phyloP scores from a whole-genome alignment of 2,797 vertebrate species.

The Oryzias sinensis region DNA sequence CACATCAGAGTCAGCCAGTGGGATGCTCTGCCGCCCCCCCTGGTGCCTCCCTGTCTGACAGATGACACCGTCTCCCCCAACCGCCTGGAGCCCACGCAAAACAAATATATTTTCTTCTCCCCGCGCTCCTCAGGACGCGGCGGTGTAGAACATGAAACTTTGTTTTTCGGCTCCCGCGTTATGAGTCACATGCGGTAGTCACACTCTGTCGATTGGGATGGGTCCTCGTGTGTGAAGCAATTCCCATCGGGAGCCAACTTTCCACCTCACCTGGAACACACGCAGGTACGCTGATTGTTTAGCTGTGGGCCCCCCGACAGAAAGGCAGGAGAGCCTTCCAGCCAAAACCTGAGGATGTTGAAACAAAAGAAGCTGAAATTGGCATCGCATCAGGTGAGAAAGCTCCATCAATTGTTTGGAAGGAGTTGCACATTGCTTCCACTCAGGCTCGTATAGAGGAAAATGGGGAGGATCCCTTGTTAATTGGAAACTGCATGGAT shows the following conservation, averaged over 20 bases:
- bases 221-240: conserved; percentile 50
- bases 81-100: conserved; percentile 65
- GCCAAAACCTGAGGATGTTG: no score
- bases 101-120: conserved; percentile 67
- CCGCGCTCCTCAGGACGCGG: conserved; percentile 30
- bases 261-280: conserved; percentile 30
- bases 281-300: conserved; percentile 15
- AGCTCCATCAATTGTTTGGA: not conserved
- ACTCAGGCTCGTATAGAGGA: conserved; percentile 26
- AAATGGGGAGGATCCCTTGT: conserved; percentile 44
- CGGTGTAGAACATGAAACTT: conserved; percentile 27
- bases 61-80: conserved; percentile 61
- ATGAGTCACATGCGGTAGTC: conserved; percentile 60
- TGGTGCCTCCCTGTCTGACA: conserved; percentile 73
- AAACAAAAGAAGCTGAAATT: no score
- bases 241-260: conserved; percentile 33
- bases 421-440: conserved; percentile 18
- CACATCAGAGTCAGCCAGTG: conserved; percentile 56
- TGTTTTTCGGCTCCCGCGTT: conserved; percentile 35
- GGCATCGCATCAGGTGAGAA: no score
- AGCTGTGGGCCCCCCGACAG: conserved; percentile 1
- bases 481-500: conserved; percentile 42
- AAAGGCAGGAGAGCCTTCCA: no score
- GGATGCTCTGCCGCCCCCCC: conserved; percentile 50
- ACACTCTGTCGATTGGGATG: conserved; percentile 35